Evolutionary conservation across 2,797 vertebrate species (phyloP), one percentile per base, ranked within the genome.

Genomic region (Pangasius sanitwongsei): DNA sequence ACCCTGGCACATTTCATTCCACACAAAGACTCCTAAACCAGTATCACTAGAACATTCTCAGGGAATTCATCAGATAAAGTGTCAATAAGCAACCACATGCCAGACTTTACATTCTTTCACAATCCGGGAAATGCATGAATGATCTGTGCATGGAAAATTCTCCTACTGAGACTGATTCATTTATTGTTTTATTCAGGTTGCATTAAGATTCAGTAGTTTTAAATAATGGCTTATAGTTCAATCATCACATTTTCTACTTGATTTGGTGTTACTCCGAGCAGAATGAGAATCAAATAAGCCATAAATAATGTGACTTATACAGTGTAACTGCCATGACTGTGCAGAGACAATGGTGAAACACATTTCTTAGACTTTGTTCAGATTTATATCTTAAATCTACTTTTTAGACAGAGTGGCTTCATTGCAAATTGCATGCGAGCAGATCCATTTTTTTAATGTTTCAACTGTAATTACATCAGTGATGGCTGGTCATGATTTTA

Each of bases 191-290:
- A 16, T 77, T n/a, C 5, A 5, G 4, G 23, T 13, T 48, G 41
- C 41, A 75, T 72, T 41, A 48, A 48, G 23, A 74, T 74, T 44
- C 37, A 74, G 48, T 16, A 78, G 55, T 82, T 82, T 82, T 69
- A 67, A 50, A 83, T 3, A 31, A 65, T 41, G 31, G 23, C 25
- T 55, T 85, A 25, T 61, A 61, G 44, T 13, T 5, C 7, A 20
- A 25, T 28, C 41, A 41, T 59, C 57, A 59, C 23, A 48, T 3
- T 44, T 74, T 12, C 44, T 74, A 41, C 37, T 11, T 75, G 72
- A 75, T 44, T 59, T 86, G 69, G 3, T 75, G 70, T 31, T 53
- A 50, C 55, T 86, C 55, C 12, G 74, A 50, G 85, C 44, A 48
- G 28, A 75, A 87, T 25, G 9, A 31, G 41, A 78, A 53, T 2